Evolutionary conservation across 2,888 invertebrate genomes (phyloP).

Genomic region (Phengaris alcon): DNA sequence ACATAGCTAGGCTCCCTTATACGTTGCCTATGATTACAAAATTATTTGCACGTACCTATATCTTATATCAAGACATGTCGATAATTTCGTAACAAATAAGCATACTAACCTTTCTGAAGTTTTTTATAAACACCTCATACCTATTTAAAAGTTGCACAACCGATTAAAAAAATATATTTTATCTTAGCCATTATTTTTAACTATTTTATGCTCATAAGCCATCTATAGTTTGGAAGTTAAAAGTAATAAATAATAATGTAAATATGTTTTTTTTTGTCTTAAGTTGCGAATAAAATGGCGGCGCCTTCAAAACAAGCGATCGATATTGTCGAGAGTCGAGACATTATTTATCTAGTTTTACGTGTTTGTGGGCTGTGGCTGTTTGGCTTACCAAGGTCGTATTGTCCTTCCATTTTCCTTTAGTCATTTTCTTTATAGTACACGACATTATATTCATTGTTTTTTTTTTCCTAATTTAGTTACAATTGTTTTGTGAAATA

Average conservation of each 20-base stretch:
- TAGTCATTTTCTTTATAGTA: no score
- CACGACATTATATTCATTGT: no score
- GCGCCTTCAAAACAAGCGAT: not conserved
- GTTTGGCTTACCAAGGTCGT: not conserved
- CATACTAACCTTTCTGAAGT: not conserved
- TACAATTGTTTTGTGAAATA: no score
- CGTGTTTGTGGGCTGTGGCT: not conserved
- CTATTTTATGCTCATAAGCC: no score
- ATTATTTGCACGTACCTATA: not conserved
- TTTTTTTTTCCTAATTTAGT: no score
- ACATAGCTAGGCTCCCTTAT: conserved; percentile 7
- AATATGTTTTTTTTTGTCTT: not conserved
- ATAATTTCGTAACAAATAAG: not conserved
- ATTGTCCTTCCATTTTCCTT: not conserved
- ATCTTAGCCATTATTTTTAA: no score
- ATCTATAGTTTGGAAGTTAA: no score
- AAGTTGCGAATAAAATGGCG: not conserved
- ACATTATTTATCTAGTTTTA: not conserved
- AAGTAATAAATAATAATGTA: not conserved
- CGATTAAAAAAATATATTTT: no score
- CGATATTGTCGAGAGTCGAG: not conserved
- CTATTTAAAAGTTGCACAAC: no score
- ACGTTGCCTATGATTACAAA: not conserved
- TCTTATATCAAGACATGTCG: not conserved
- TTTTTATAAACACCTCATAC: no score